Base-by-base conservation (phyloP, 2,888 invertebrate genomes). In the Ophion obscuratus region DNA sequence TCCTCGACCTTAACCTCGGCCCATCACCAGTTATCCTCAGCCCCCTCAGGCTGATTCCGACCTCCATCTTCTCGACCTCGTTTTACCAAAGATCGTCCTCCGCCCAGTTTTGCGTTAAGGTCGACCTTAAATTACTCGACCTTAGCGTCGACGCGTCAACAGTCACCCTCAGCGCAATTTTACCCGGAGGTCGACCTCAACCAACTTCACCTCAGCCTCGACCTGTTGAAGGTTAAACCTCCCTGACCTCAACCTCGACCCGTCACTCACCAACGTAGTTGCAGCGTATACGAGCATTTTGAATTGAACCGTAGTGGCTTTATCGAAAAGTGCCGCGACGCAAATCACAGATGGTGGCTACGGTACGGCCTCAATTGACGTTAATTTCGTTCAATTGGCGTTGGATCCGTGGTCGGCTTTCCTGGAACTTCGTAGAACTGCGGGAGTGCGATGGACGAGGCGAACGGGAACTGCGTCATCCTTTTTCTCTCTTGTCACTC, bases 331-430 rank as follows among this genome's bases (percentile, higher is more conserved):
- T 76, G 86, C 24, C 86, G 82, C 85, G 80, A 88, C 89, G 89
- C 86, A 87, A 93, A 93, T 93, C 93, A 92, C 92, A 89, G 89
- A 89, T 81, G 82, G 82, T 83, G 82, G 73, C 74, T 62, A 86
- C 89, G 82, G 87, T 90, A 24, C 81, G 90, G 86, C 90, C 91
- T 90, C 92, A 93, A 93, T 93, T 93, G 92, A 86, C 89, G 90
- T 85, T 91, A 93, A 93, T 93, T 93, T 88, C 88, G 87, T 87
- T 84, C 93, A 93, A 93, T 93, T 93, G 90, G 76, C 89, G 87
- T 71, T 85, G 83, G 83, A 85, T 85, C 84, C 85, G 81, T 79
- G 14, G 17, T 53, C 83, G 10, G 75, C 61, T 77, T 75, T 62
- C 68, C 83, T 20, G 74, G 76, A 77, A 62, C 74, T 57, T 68